phyloP scores from a whole-genome alignment of 2,113 vertebrate species.

The Plectropomus leopardus region DNA sequence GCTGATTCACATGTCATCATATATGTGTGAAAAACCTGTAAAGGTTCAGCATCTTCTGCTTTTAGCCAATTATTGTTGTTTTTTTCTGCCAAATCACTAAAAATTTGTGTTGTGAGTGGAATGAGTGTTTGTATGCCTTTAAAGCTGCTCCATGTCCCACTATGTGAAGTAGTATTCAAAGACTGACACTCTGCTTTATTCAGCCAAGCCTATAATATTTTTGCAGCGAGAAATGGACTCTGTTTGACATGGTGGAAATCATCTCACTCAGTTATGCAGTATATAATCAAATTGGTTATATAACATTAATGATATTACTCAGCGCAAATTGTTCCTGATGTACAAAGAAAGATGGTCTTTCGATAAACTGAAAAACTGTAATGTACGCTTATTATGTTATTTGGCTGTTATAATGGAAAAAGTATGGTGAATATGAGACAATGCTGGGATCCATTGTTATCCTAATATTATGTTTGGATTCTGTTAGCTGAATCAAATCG shows the following conservation, averaged over 20 bases:
- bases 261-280: background rate
- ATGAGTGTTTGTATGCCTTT: constrained; percentile 14
- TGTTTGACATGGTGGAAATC: background rate
- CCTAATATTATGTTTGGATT: background rate
- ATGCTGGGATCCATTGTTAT: background rate
- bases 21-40: background rate
- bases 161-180: constrained; percentile 27
- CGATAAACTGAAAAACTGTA: background rate
- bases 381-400: background rate
- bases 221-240: background rate
- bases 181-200: background rate
- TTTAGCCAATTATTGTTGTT: background rate
- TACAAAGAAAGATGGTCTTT: background rate
- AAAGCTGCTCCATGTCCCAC: constrained; percentile 1
- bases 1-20: constrained; percentile 33
- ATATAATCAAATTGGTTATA: background rate
- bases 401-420: background rate
- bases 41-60: background rate
- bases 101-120: constrained; percentile 14
- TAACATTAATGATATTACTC: background rate
- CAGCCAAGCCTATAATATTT: background rate
- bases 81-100: constrained; percentile 7
- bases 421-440: background rate
- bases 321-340: background rate
- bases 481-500: too few relatives aligned